phyloP scores from a whole-genome alignment of 2,888 invertebrate species.

The Cephonodes hylas region DNA sequence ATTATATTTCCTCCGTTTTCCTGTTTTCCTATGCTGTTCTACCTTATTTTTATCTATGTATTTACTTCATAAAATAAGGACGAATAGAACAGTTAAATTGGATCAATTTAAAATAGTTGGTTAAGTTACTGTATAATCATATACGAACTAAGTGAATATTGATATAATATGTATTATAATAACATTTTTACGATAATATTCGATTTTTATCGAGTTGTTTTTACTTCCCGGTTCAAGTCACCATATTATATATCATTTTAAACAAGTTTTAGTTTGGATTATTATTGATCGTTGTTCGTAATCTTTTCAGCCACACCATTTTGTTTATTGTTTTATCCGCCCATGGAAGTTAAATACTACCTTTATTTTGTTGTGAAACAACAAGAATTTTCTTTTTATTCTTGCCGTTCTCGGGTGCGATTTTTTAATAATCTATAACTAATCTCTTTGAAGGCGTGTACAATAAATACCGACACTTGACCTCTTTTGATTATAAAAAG shows the following conservation, averaged over 20 bases:
- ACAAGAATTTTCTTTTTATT: background rate
- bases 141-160: constrained; percentile 43
- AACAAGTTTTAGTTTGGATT: background rate
- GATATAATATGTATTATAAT: constrained; percentile 28
- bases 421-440: constrained; percentile 11
- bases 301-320: background rate
- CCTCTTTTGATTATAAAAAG: constrained; percentile 68
- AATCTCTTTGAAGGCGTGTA: constrained; percentile 19
- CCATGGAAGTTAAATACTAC: no score
- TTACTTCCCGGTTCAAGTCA: background rate
- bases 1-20: no score
- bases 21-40: no score
- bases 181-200: constrained; percentile 35
- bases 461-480: constrained; percentile 48
- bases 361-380: no score
- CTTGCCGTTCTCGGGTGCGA: background rate
- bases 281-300: background rate
- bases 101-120: no score
- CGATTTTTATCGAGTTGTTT: constrained; percentile 23
- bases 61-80: no score
- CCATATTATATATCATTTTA: no score
- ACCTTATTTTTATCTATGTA: no score
- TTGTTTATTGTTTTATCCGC: no score
- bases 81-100: no score
- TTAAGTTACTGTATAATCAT: no score